A percentile compares a stretch with the other conserved stretches of the same genome.
phyloP scores from a whole-genome alignment of 2,888 invertebrate genomes.

The Tenthredo scrophulariae region DNA sequence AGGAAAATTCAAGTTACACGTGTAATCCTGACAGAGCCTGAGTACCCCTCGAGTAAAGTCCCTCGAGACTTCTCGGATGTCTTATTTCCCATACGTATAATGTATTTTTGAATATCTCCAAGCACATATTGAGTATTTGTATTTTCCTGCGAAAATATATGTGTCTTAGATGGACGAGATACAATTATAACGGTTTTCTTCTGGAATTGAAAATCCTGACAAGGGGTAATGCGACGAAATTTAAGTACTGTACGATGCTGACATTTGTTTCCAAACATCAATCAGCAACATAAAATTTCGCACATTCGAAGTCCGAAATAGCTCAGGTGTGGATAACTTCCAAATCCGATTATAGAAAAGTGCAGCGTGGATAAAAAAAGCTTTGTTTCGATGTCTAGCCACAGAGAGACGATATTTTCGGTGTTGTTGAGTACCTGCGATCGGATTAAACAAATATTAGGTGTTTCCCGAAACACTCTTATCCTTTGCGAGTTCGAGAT shows the following conservation, averaged over 20 bases:
- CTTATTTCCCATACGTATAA: neutral
- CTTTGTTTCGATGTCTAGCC: neutral
- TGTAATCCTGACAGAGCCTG: neutral
- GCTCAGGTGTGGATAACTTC: neutral
- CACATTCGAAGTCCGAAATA: neutral
- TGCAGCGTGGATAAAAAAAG: neutral
- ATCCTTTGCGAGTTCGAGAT: neutral
- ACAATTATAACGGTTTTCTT: too few species aligned
- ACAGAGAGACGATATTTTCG: neutral
- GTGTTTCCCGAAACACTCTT: neutral
- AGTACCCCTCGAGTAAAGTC: neutral
- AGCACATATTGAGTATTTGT: neutral
- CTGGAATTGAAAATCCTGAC: neutral
- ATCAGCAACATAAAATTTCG: neutral
- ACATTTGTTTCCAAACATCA: neutral
- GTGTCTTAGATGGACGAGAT: too few species aligned
- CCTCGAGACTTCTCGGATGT: neutral
- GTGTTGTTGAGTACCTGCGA: neutral
- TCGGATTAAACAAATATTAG: conserved; percentile 10
- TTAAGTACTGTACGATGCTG: neutral
- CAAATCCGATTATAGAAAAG: neutral
- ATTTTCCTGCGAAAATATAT: neutral
- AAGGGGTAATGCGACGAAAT: neutral
- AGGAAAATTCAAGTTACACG: neutral
- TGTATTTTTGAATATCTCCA: neutral